Conservation (phyloP, 1,140 invertebrate genomes). For the Trichoplusia ni region DNA sequence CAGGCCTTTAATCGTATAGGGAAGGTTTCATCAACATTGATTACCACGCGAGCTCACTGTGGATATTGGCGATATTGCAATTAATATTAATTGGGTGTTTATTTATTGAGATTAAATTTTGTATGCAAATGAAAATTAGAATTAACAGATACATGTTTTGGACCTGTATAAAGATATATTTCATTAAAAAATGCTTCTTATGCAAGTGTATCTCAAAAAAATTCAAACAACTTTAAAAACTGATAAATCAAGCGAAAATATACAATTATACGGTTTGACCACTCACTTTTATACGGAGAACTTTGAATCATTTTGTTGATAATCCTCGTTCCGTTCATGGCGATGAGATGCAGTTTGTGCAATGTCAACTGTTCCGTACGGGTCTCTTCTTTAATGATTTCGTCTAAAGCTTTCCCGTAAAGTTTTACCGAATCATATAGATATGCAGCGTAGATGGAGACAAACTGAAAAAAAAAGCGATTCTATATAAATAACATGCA, state of each 20-base stretch:
- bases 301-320: slow-evolving; percentile 90
- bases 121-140: no score
- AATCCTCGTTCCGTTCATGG: slow-evolving; percentile 89
- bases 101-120: no score
- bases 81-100: no score
- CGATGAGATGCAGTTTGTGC: slow-evolving; percentile 86
- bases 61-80: no score
- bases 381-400: slow-evolving; percentile 85
- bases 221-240: no score
- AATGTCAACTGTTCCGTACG: slow-evolving; percentile 80
- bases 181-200: background rate
- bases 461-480: slow-evolving; percentile 83
- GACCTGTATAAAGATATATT: no score
- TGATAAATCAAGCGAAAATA: no score
- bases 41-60: no score
- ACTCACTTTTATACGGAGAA: slow-evolving; percentile 90
- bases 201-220: slow-evolving; percentile 78
- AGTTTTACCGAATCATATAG: slow-evolving; percentile 97
- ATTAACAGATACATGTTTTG: no score
- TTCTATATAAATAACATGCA: slow-evolving; percentile 5
- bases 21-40: no score
- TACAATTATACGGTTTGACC: no score
- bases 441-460: slow-evolving; percentile 97
- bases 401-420: slow-evolving; percentile 93
- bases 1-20: slow-evolving; percentile 82